Conservation (phyloP, 2,113 vertebrate species). For the Chrysochloris asiatica region DNA sequence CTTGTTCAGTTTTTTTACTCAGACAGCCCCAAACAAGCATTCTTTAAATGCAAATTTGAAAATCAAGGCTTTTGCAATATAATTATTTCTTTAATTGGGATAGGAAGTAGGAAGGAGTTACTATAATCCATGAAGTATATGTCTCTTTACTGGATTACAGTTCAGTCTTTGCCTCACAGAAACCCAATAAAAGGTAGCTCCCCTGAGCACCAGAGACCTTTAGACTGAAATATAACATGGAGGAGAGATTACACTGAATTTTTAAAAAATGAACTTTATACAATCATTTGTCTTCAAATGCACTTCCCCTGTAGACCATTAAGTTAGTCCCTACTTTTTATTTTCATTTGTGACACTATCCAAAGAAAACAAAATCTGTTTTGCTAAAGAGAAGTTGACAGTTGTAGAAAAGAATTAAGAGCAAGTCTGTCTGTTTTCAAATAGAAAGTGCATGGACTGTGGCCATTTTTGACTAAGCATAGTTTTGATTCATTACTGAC, state of each 20-base stretch:
- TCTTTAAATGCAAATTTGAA: constrained; percentile 38
- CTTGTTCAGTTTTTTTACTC: background rate
- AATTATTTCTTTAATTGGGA: constrained; percentile 8
- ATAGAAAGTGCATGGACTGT: background rate
- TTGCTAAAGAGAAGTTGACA: constrained; percentile 47
- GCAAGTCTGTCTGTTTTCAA: background rate
- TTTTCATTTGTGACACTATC: constrained; percentile 58
- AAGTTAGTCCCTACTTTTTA: constrained; percentile 31
- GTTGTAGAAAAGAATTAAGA: constrained; percentile 36
- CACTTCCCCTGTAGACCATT: constrained; percentile 14
- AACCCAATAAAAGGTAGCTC: background rate
- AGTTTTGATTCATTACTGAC: background rate
- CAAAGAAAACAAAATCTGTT: constrained; percentile 55
- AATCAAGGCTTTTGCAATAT: background rate
- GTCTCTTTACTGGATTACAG: background rate
- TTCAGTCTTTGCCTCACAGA: constrained; percentile 11
- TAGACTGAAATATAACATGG: constrained; percentile 29
- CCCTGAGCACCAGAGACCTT: background rate
- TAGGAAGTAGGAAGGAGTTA: background rate
- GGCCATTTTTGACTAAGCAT: background rate
- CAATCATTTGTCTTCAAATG: constrained; percentile 40
- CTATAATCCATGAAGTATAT: background rate
- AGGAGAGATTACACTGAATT: constrained; percentile 28
- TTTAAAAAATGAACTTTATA: background rate
- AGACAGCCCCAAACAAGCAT: background rate